phyloP scores from a whole-genome alignment of 1,140 invertebrate genomes.

The Euglossa dilemma region DNA sequence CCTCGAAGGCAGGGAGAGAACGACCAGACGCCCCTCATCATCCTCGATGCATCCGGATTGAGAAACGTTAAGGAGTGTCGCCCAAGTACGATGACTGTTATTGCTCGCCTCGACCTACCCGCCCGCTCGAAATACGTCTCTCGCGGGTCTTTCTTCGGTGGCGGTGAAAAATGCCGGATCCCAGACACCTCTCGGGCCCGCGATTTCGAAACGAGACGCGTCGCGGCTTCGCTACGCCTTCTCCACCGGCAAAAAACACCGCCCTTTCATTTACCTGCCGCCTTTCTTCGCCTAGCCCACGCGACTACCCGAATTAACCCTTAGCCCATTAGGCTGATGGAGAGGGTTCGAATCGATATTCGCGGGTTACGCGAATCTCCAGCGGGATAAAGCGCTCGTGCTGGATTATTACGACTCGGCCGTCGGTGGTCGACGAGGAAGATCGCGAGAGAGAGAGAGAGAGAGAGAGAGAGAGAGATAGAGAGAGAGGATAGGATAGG shows the following conservation, averaged over 20 bases:
- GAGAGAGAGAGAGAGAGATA: neutral
- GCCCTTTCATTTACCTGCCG: slow-evolving; percentile 13
- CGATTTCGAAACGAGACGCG: slow-evolving; percentile 35
- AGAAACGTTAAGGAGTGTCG: slow-evolving; percentile 61
- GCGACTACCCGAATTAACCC: slow-evolving; percentile 4
- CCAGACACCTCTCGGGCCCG: neutral
- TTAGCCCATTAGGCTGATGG: slow-evolving; percentile 1
- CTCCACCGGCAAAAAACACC: neutral
- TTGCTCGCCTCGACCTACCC: slow-evolving; percentile 29
- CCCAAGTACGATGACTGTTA: slow-evolving; percentile 34
- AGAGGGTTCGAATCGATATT: slow-evolving; percentile 1
- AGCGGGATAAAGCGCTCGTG: neutral
- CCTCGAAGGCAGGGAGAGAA: slow-evolving; percentile 1
- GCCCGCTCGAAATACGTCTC: slow-evolving; percentile 4
- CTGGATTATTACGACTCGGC: neutral
- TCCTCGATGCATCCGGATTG: slow-evolving; percentile 63
- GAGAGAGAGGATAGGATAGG: neutral
- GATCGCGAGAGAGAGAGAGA: slow-evolving; percentile 39
- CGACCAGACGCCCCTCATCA: slow-evolving; percentile 47
- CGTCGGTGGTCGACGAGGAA: neutral
- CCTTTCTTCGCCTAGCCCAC: slow-evolving; percentile 15
- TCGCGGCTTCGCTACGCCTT: neutral
- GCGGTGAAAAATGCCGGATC: neutral
- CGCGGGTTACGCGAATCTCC: neutral
- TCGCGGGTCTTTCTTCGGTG: neutral